Evolutionary conservation across 2,113 vertebrate genomes (phyloP).

Genomic region (Nipponia nippon): DNA sequence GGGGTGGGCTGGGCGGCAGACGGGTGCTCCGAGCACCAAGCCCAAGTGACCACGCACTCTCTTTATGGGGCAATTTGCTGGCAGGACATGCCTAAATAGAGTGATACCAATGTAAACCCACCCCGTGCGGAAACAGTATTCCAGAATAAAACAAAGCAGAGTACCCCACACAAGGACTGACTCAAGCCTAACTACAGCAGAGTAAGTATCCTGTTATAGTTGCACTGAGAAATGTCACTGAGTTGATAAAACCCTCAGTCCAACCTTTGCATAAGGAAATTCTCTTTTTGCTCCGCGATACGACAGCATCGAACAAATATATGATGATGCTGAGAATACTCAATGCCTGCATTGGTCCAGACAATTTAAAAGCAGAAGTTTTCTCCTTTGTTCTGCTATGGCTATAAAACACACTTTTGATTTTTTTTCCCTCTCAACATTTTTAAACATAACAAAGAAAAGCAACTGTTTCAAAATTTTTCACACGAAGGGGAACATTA

Average conservation of each 20-base stretch:
- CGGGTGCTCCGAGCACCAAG: too few species aligned
- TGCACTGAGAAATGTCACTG: not conserved
- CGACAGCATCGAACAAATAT: not conserved
- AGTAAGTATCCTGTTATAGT: not conserved
- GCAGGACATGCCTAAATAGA: not conserved
- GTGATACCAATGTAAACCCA: not conserved
- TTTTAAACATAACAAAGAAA: conserved; percentile 64
- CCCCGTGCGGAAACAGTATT: not conserved
- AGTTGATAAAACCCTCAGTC: not conserved
- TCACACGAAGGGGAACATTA: conserved; percentile 67
- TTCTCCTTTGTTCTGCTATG: conserved; percentile 68
- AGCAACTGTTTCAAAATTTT: conserved; percentile 64
- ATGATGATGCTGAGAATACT: not conserved
- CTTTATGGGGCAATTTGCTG: not conserved
- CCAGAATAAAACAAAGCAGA: not conserved
- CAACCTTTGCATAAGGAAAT: not conserved
- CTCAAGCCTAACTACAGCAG: not conserved
- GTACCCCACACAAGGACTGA: not conserved
- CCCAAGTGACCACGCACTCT: not conserved
- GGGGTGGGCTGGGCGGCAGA: not conserved
- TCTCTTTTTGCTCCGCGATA: not conserved
- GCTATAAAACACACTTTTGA: conserved; percentile 55
- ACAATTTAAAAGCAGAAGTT: conserved; percentile 63
- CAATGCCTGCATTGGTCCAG: not conserved
- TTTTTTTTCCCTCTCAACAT: conserved; percentile 37